Evolutionary conservation across 2,888 invertebrate species (phyloP), one percentile per base, ranked within the genome.

Genomic region (Leucophenga maculata): DNA sequence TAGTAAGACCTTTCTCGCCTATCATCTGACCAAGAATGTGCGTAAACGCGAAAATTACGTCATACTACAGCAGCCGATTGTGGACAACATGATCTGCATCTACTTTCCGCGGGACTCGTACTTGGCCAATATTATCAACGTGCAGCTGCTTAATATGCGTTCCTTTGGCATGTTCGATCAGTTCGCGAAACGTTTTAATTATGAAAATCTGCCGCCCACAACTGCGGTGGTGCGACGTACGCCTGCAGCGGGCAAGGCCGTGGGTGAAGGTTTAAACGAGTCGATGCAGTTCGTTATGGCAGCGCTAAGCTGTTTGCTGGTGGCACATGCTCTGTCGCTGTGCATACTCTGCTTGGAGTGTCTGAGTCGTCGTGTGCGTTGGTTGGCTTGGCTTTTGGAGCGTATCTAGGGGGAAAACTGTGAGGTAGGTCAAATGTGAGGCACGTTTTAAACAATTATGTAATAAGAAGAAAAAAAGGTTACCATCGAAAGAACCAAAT

Each of bases 11-110:
- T 82, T 76, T 22, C 16, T 82, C 8, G 71, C 68, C 22, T 9
- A 75, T 14, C 69, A 82, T 50, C 26, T 82, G 66, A 39, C 57
- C 2, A 11, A 6, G 6, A 71, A 73, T 20, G 66, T 60, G 0
- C 20, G 44, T 0, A 60, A 71, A 6, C 74, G 69, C 9, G 32
- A 44, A 3, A 14, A 48, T 0, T 72, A 74, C 26, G 55, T 76
- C 0, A 39, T 80, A 0, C 52, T 79, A 1, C 69, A 70, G 1
- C 68, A 75, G 20, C 76, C 77, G 65, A 8, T 83, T 3, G 8
- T 76, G 67, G 78, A 80, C 31, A 77, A 68, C 26, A 73, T 83
- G 68, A 14, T 76, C 6, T 83, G 82, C 57, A 65, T 78, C 8
- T 74, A 82, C 50, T 75, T 80, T 13, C 77, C 82, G 0, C 9